These are phyloP conservation scores for Diphyllodes magnificus DNA, from an alignment of 2,113 vertebrate genomes.

Conservation along the genomic window DNA sequence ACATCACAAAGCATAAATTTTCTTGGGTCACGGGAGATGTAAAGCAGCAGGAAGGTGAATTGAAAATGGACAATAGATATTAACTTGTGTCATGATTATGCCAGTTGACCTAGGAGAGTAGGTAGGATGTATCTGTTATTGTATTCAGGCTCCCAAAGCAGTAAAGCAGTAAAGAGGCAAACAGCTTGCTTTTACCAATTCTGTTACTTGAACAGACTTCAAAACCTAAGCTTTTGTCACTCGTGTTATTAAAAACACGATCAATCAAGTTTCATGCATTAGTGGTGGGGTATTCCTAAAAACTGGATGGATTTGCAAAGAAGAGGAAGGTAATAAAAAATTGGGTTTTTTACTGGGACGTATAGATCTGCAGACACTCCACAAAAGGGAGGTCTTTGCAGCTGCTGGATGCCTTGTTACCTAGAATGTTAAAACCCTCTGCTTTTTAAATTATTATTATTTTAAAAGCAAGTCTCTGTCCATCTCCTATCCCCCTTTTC, in stretches of 20 bases:
- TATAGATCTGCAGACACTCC: not conserved
- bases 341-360: rapidly evolving
- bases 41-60: not conserved
- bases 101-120: not conserved
- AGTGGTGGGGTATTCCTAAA: not conserved
- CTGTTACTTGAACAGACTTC: not conserved
- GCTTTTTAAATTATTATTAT: not conserved
- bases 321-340: not conserved
- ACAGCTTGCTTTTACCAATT: not conserved
- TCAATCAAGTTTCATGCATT: not conserved
- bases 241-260: not conserved
- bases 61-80: not conserved
- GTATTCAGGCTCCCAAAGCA: not conserved
- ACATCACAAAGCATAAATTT: not conserved
- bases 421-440: not conserved
- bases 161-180: not conserved
- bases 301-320: not conserved
- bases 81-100: not conserved
- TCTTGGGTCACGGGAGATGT: not conserved
- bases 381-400: not conserved
- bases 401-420: not conserved
- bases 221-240: not conserved
- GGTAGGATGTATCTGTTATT: not conserved
- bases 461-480: not conserved
- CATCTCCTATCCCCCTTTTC: not conserved